Conservation (phyloP, 2,888 invertebrate genomes). For the Heliconius ethilla region DNA sequence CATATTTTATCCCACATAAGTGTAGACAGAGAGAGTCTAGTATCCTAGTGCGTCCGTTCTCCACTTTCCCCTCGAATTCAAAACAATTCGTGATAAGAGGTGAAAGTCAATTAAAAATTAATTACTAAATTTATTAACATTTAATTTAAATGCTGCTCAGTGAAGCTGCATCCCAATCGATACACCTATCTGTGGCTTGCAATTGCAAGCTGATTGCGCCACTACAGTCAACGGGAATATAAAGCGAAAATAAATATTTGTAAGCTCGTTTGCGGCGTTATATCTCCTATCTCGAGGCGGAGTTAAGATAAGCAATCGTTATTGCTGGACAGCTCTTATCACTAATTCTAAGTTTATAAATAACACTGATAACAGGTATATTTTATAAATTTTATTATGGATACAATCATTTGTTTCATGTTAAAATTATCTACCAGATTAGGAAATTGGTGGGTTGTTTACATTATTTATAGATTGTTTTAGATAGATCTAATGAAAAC, state of each 20-base stretch:
- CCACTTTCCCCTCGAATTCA: too few relatives aligned
- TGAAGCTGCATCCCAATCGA: conserved; percentile 35
- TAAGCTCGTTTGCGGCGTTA: conserved; percentile 40
- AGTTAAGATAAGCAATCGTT: conserved; percentile 27
- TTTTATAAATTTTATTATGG: conserved; percentile 16
- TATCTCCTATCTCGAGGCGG: conserved; percentile 29
- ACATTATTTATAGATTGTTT: background rate
- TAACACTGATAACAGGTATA: conserved; percentile 17
- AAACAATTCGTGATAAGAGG: background rate
- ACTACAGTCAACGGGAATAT: conserved; percentile 43
- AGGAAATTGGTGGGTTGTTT: background rate
- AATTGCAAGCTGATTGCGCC: conserved; percentile 43
- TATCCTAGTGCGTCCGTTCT: too few relatives aligned
- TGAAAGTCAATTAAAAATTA: background rate
- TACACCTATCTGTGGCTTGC: conserved; percentile 38
- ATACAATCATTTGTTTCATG: conserved; percentile 8
- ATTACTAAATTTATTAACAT: too few relatives aligned
- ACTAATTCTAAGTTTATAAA: conserved; percentile 26
- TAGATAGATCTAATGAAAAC: background rate
- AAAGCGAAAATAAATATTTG: conserved; percentile 47
- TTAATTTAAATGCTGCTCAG: conserved; percentile 29
- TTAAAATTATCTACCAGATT: conserved; percentile 14
- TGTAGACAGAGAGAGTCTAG: too few relatives aligned
- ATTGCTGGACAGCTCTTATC: conserved; percentile 25
- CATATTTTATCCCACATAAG: too few relatives aligned